Percentiles rank a stretch among this genome's conserved stretches.
These are phyloP conservation scores for Tinea pellionella DNA, from an alignment of 2,888 invertebrate species.

Conservation along the genomic window DNA sequence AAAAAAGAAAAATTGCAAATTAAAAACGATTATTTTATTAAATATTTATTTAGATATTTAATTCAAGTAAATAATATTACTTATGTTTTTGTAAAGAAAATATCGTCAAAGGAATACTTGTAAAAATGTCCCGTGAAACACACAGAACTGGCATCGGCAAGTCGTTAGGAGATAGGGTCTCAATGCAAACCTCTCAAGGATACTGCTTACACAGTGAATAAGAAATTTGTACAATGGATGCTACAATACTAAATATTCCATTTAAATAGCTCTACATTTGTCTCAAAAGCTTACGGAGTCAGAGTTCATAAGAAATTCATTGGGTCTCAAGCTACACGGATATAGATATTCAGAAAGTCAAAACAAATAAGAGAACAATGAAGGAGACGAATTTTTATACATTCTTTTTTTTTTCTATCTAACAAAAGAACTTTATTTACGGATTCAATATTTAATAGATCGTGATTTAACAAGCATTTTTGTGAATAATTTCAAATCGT, in stretches of 20 bases:
- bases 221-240: constrained; percentile 50
- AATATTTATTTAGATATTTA: constrained; percentile 11
- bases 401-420: neutral
- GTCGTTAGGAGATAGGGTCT: constrained; percentile 27
- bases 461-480: constrained; percentile 11
- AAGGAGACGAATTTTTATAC: constrained; percentile 16
- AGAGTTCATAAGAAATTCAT: constrained; percentile 54
- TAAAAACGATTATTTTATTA: too few relatives aligned
- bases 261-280: constrained; percentile 57
- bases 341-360: constrained; percentile 31
- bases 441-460: constrained; percentile 12
- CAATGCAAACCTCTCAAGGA: constrained; percentile 32
- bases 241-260: constrained; percentile 56
- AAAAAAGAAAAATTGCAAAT: too few relatives aligned
- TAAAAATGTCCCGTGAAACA: neutral
- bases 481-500: neutral
- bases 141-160: constrained; percentile 18
- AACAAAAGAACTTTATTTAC: constrained; percentile 7
- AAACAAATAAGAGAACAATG: constrained; percentile 31
- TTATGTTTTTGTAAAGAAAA: neutral
- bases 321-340: constrained; percentile 33
- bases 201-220: constrained; percentile 52
- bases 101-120: neutral
- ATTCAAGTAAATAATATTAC: constrained; percentile 4
- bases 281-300: constrained; percentile 48